These are phyloP conservation scores for Drosophila bunnanda DNA, from an alignment of 2,888 invertebrate genomes.

Conservation along the genomic window DNA sequence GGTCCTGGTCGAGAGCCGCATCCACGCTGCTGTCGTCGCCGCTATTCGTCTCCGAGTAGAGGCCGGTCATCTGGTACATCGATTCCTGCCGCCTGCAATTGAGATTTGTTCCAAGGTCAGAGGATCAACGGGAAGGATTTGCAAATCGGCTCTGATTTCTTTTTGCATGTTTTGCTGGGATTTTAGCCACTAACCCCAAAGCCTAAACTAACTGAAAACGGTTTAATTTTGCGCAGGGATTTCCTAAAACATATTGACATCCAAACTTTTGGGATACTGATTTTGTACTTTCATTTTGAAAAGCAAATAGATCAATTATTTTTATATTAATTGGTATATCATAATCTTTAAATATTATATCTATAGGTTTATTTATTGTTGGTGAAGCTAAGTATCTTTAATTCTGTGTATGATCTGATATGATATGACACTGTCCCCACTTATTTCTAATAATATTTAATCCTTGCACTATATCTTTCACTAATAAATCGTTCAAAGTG, in stretches of 20 bases:
- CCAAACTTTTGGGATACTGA: conserved; percentile 11
- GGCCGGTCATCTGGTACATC: conserved; percentile 95
- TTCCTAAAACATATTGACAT: conserved; percentile 25
- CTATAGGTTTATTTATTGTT: too few species aligned
- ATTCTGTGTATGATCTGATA: too few species aligned
- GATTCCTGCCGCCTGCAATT: conserved; percentile 91
- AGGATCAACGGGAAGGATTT: conserved; percentile 20
- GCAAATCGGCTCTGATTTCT: conserved; percentile 12
- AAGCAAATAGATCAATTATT: background rate
- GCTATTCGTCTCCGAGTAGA: conserved; percentile 90
- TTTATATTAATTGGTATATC: background rate
- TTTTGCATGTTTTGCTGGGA: conserved; percentile 31
- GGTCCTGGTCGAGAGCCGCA: conserved; percentile 84
- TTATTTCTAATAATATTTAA: too few species aligned
- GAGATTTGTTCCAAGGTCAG: conserved; percentile 30
- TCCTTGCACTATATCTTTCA: background rate
- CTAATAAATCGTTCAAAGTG: background rate
- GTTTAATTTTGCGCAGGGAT: conserved; percentile 18
- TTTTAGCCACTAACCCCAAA: conserved; percentile 18
- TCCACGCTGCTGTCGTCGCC: conserved; percentile 86
- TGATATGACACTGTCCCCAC: too few species aligned
- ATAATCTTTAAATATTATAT: too few species aligned
- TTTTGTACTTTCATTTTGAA: background rate
- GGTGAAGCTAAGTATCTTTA: too few species aligned
- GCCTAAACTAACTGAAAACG: conserved; percentile 14